Conservation (phyloP, 2,797 vertebrate species). For the Prunella strophiata region DNA sequence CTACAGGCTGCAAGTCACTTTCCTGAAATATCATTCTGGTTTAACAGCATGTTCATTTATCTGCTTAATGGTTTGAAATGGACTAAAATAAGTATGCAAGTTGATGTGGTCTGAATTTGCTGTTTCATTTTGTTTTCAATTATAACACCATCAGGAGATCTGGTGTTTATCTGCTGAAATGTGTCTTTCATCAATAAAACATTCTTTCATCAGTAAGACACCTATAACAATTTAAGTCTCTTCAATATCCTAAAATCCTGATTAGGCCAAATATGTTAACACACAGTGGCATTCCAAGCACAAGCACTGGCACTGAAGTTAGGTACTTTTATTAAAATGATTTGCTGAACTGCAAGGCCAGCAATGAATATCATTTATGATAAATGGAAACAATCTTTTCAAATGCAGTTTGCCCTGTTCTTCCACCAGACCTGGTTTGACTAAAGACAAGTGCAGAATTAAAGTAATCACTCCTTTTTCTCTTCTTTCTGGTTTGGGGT, state of each 20-base stretch:
- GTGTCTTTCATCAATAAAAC: constrained; percentile 24
- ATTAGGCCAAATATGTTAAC: background rate
- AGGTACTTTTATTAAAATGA: constrained; percentile 8
- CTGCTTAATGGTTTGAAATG: background rate
- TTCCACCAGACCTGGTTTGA: background rate
- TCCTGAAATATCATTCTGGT: background rate
- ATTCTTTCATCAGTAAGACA: constrained; percentile 10
- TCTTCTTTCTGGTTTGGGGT: background rate
- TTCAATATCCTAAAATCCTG: constrained; percentile 19
- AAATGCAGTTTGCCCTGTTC: background rate
- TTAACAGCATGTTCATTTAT: background rate
- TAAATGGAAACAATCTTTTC: constrained; percentile 23
- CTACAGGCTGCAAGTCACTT: background rate
- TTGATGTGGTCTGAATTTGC: background rate
- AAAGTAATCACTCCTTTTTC: background rate
- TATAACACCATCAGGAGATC: constrained; percentile 24
- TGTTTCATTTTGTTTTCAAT: constrained; percentile 48
- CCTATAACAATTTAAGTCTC: background rate
- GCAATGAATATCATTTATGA: background rate
- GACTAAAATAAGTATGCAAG: background rate
- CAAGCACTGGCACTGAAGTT: background rate
- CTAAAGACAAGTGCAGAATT: background rate
- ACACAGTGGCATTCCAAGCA: background rate
- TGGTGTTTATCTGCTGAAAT: constrained; percentile 27
- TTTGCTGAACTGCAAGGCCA: background rate